Base-by-base conservation (phyloP, 2,888 invertebrate species). In the Orthonevra nobilis region DNA sequence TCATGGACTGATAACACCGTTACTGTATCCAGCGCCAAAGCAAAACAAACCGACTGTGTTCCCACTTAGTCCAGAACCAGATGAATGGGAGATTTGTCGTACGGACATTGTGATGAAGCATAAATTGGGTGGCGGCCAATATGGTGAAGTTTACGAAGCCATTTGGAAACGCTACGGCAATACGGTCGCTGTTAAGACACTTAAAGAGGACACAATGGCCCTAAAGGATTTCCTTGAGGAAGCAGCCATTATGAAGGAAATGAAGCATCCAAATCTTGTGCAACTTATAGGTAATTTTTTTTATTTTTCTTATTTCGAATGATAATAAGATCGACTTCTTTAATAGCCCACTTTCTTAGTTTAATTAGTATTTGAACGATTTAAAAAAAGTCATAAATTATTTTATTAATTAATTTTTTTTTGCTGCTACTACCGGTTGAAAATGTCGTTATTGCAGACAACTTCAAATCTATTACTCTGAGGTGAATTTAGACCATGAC, bases 181-280 rank as follows among this genome's bases (percentile, higher is more conserved):
- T 91, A 98, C 97, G 1, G 98, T 99, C 54, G 99, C 99, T 23
- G 99, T 99, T 7, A 99, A 99, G 90, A 99, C 99, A 0, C 91
- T 99, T 9, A 99, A 99, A 91, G 99, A 99, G 90, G 99, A 99
- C 88, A 98, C 98, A 14, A 99, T 99, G 99, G 98, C 98, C 7
- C 91, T 99, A 69, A 98, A 99, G 89, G 99, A 99, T 89, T 99
- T 99, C 90, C 91, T 99, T 52, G 99, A 98, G 87, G 99, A 99
- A 90, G 99, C 99, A 1, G 95, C 97, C 60, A 98, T 99, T 66
- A 99, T 99, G 99, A 99, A 99, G 88, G 98, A 98, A 90, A 98
- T 99, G 97, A 97, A 97, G 84, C 99, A 99, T 90, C 95, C 97
- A 19, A 99, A 99, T 91, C 91, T 99, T 84, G 99, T 99, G 81